A percentile compares a stretch with the other conserved stretches of the same genome.
These are phyloP conservation scores for Sardina pilchardus DNA, from an alignment of 2,113 vertebrate species.

Conservation along the genomic window DNA sequence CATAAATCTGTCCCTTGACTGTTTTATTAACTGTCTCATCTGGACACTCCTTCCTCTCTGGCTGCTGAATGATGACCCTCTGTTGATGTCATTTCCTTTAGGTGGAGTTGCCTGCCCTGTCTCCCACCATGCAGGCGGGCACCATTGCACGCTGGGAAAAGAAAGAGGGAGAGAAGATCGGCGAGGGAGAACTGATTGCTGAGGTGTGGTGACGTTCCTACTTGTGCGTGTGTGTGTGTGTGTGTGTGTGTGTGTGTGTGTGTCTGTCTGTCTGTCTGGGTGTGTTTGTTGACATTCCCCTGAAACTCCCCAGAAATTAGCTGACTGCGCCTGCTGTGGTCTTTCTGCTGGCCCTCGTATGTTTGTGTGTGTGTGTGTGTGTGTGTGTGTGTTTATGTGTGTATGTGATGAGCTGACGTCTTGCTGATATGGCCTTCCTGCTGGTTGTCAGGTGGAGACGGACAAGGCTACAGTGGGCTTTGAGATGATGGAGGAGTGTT, in stretches of 20 bases:
- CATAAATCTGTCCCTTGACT: too few species aligned
- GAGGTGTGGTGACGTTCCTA: slow-evolving; percentile 73
- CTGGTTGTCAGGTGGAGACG: slow-evolving; percentile 85
- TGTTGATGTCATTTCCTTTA: slow-evolving; percentile 30
- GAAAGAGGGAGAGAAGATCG: slow-evolving; percentile 94
- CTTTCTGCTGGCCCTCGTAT: too few species aligned
- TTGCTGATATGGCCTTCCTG: not conserved
- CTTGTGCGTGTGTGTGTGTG: not conserved
- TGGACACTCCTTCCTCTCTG: not conserved
- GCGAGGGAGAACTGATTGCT: slow-evolving; percentile 91
- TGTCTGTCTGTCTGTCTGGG: not conserved
- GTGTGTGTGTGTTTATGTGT: too few species aligned
- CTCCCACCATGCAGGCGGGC: slow-evolving; percentile 96
- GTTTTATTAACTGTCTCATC: not conserved
- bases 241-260: not conserved
- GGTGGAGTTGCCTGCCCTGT: slow-evolving; percentile 91
- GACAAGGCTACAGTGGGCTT: slow-evolving; percentile 98
- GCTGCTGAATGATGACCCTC: not conserved
- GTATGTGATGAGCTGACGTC: too few species aligned
- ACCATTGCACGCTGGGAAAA: slow-evolving; percentile 98
- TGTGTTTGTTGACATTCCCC: not conserved
- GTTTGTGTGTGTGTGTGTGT: too few species aligned
- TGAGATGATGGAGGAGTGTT: slow-evolving; percentile 92
- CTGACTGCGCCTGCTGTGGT: not conserved
- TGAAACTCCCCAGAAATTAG: not conserved